phyloP scores from a whole-genome alignment of 2,113 vertebrate species.

The Lucifuga dentata region DNA sequence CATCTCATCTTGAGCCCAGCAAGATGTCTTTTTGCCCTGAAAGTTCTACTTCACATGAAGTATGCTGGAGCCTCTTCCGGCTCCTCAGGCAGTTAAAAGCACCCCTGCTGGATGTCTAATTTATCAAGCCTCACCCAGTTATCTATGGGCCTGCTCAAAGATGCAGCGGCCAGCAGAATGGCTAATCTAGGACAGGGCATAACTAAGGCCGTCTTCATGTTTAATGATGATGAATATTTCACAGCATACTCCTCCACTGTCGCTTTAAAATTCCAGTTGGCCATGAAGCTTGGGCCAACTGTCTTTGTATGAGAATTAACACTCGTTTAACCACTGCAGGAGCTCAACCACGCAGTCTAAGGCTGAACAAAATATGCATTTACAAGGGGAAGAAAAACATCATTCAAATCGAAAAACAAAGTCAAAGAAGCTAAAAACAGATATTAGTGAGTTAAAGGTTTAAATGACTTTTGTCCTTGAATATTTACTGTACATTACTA shows the following conservation, averaged over 20 bases:
- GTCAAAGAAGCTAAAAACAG: too few species aligned
- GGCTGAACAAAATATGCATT: neutral
- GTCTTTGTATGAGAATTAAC: slow-evolving; percentile 38
- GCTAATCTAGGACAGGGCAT: slow-evolving; percentile 40
- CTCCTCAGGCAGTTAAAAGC: slow-evolving; percentile 1
- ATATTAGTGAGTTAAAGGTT: too few species aligned
- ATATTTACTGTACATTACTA: too few species aligned
- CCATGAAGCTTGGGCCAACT: slow-evolving; percentile 9
- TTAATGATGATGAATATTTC: slow-evolving; percentile 73
- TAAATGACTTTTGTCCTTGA: too few species aligned
- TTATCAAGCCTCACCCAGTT: slow-evolving; percentile 14
- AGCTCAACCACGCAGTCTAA: neutral
- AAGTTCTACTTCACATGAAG: too few species aligned
- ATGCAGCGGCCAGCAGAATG: slow-evolving; percentile 57
- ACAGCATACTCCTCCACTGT: slow-evolving; percentile 25
- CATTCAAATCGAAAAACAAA: too few species aligned
- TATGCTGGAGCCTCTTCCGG: too few species aligned
- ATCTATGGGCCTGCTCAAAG: slow-evolving; percentile 31
- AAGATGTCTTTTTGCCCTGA: too few species aligned
- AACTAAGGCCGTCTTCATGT: slow-evolving; percentile 43
- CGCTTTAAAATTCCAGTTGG: slow-evolving; percentile 43
- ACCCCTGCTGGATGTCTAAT: neutral
- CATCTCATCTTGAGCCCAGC: too few species aligned
- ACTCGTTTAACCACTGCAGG: slow-evolving; percentile 51
- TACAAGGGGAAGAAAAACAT: neutral